These are phyloP conservation scores for Ophion ventricosus DNA, from an alignment of 2,888 invertebrate species.

Conservation along the genomic window DNA sequence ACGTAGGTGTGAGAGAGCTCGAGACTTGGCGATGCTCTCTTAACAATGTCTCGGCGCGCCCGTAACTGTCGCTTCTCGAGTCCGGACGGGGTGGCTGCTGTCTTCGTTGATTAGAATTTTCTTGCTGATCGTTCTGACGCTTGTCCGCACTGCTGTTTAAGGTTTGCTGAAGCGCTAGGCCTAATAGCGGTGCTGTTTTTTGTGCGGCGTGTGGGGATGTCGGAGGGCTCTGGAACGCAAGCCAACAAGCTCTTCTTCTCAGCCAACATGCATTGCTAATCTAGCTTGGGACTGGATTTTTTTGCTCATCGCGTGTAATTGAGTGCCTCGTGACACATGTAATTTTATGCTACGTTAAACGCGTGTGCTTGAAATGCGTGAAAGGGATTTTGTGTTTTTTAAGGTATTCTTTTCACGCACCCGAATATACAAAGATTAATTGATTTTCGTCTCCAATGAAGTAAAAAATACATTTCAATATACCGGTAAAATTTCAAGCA, in stretches of 20 bases:
- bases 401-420: too few relatives aligned
- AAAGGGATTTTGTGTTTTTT: too few relatives aligned
- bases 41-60: conserved; percentile 77
- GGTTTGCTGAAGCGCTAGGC: conserved; percentile 71
- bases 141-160: conserved; percentile 61
- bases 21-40: conserved; percentile 75
- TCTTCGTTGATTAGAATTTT: conserved; percentile 59
- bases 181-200: conserved; percentile 76
- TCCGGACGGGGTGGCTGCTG: conserved; percentile 78
- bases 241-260: conserved; percentile 77
- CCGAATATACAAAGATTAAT: too few relatives aligned
- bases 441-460: too few relatives aligned
- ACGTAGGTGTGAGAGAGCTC: conserved; percentile 29
- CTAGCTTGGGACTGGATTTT: conserved; percentile 24
- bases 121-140: conserved; percentile 62
- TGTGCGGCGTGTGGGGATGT: conserved; percentile 78
- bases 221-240: conserved; percentile 82
- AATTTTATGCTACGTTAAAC: not conserved
- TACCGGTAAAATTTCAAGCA: too few relatives aligned
- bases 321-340: not conserved
- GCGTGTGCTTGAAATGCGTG: too few relatives aligned
- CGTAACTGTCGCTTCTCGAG: conserved; percentile 80
- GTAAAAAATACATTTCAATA: too few relatives aligned
- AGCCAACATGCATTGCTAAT: conserved; percentile 68
- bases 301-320: too few relatives aligned